These are phyloP conservation scores for Nymphalis io DNA, from an alignment of 1,140 invertebrate genomes.

Conservation along the genomic window DNA sequence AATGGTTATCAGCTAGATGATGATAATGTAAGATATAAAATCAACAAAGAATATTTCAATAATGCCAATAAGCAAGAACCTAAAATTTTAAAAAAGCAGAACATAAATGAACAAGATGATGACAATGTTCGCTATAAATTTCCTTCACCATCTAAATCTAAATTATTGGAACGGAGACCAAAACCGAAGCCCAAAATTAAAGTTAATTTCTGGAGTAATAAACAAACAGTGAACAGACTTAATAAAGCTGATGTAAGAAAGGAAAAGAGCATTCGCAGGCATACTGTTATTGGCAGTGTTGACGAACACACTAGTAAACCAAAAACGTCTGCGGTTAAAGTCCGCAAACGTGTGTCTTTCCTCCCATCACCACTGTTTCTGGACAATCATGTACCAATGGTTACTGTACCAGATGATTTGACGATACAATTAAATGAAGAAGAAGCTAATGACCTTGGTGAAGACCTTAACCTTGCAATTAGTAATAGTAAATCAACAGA, in stretches of 20 bases:
- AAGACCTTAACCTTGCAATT: constrained; percentile 63
- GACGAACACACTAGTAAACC: constrained; percentile 46
- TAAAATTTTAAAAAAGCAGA: constrained; percentile 43
- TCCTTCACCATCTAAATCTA: constrained; percentile 44
- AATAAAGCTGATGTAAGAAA: constrained; percentile 44
- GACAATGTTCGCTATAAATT: constrained; percentile 69
- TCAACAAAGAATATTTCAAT: constrained; percentile 62
- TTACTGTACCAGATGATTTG: constrained; percentile 74
- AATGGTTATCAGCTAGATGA: constrained; percentile 67
- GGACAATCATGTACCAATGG: constrained; percentile 74
- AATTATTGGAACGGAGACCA: constrained; percentile 50
- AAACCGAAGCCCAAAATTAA: constrained; percentile 74
- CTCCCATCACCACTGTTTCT: constrained; percentile 68
- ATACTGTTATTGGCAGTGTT: constrained; percentile 50
- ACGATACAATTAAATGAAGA: constrained; percentile 73
- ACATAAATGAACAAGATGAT: constrained; percentile 52
- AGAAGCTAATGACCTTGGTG: constrained; percentile 66
- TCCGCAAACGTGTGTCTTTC: constrained; percentile 69
- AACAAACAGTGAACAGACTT: constrained; percentile 49
- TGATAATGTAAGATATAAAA: constrained; percentile 68
- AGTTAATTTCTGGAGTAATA: constrained; percentile 76
- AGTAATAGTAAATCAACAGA: constrained; percentile 43
- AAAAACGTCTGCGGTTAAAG: constrained; percentile 58
- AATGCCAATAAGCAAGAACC: constrained; percentile 38
- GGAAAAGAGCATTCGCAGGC: constrained; percentile 52